Evolutionary conservation across 2,797 vertebrate species (phyloP).

Genomic region (Nothura maculosa): DNA sequence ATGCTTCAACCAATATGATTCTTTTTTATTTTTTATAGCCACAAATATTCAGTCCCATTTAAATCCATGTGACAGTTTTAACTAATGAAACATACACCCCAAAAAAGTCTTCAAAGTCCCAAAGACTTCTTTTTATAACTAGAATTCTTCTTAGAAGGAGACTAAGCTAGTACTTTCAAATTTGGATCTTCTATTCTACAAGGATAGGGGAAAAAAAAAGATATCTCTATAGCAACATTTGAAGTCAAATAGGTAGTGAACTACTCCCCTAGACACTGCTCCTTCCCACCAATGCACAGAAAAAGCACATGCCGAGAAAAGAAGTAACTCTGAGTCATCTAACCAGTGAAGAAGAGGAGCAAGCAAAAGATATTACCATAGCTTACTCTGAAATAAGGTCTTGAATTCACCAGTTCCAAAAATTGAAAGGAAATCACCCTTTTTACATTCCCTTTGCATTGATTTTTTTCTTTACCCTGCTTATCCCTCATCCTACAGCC

Average conservation of each 20-base stretch:
- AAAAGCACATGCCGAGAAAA: background rate
- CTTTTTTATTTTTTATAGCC: background rate
- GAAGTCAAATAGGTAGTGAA: background rate
- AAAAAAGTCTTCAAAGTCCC: background rate
- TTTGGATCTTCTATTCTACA: background rate
- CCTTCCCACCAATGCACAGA: background rate
- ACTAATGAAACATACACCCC: background rate
- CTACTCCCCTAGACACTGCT: background rate
- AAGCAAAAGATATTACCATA: background rate
- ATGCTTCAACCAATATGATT: background rate
- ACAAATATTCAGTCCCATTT: background rate
- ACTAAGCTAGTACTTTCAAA: background rate
- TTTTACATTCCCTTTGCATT: background rate
- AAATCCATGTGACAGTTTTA: background rate
- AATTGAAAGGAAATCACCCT: background rate
- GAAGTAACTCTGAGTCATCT: background rate
- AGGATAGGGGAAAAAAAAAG: background rate
- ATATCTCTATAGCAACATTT: background rate
- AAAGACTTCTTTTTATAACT: background rate
- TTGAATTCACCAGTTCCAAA: background rate
- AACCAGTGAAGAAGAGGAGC: fast-evolving
- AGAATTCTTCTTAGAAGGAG: background rate
- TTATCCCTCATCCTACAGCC: background rate
- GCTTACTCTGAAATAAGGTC: background rate
- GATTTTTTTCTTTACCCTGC: background rate